These are phyloP conservation scores for Centropus bengalensis DNA, from an alignment of 2,113 vertebrate genomes.

Conservation along the genomic window DNA sequence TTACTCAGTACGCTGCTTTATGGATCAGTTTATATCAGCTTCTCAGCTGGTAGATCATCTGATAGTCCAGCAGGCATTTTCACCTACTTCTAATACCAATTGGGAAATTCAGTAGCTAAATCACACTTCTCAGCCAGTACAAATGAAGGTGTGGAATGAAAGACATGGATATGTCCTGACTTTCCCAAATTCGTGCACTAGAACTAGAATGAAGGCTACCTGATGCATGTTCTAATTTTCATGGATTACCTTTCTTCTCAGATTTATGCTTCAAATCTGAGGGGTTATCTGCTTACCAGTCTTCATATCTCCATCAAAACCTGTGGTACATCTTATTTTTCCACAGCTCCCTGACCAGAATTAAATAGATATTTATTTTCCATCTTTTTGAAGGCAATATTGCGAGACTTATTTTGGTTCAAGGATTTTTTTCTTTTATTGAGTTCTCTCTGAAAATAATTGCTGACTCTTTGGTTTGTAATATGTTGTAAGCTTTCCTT, in stretches of 20 bases:
- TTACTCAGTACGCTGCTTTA: background rate
- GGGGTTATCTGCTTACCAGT: background rate
- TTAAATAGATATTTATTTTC: background rate
- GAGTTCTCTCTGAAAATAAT: background rate
- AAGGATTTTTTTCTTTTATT: background rate
- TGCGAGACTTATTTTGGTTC: background rate
- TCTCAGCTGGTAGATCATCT: background rate
- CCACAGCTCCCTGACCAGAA: background rate
- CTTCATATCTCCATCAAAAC: background rate
- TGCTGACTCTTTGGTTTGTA: background rate
- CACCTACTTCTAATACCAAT: background rate
- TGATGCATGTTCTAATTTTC: background rate
- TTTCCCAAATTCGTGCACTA: background rate
- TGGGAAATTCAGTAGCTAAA: background rate
- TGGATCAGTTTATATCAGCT: background rate
- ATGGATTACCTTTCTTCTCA: background rate
- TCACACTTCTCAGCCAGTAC: background rate
- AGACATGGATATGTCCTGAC: background rate
- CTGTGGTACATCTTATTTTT: background rate
- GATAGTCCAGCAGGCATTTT: background rate
- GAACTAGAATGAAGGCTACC: background rate
- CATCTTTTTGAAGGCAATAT: background rate
- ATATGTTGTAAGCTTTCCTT: background rate
- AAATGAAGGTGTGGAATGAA: background rate
- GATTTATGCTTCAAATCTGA: background rate